Base-by-base conservation (phyloP, 2,113 vertebrate species). In the Pseudopipra pipra region DNA sequence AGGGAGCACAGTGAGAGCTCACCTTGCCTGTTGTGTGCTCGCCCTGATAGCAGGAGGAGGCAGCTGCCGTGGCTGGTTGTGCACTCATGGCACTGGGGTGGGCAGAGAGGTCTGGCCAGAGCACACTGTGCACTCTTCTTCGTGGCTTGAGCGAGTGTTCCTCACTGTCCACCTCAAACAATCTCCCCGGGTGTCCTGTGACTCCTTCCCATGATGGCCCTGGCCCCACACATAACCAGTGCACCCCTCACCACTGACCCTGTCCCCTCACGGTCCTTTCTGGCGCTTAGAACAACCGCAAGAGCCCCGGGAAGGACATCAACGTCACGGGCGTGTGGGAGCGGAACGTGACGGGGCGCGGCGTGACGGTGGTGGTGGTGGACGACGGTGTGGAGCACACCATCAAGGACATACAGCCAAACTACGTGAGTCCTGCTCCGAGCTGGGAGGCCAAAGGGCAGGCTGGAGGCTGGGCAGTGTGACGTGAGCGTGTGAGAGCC, bases 291-390 rank as follows among this genome's bases (percentile, higher is more conserved):
- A 98, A 99, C 95, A 99, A 99, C 81, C 93, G 95, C 39, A 80
- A 97, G 88, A 99, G 93, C 80, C 98, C 92, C 0, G 99, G 98
- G 22, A 99, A 99, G 98, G 99, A 99, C 95, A 99, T 99, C 97
- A 99, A 99, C 0, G 98, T 99, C 95, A 99, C 99, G 0, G 99
- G 99, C 0, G 98, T 99, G 28, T 99, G 99, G 99, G 99, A 99
- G 93, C 98, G 86, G 58, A 99, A 99, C n/a, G 98, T 99, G 83
- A 99, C 99, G 0, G 99, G 99, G 19, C 96, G 7, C 3, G 99
- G 99, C 0, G 98, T 99, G 93, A 99, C 99, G 0, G 99, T 99
- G 89, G 99, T 99, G 55, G 99, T 99, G 14, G 99, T 99, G 31
- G 99, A 99, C 1, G 99, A 99, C 0, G 99, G 99, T 0, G 98